Conservation (phyloP, 1,140 invertebrate genomes). For the Wasmannia auropunctata region DNA sequence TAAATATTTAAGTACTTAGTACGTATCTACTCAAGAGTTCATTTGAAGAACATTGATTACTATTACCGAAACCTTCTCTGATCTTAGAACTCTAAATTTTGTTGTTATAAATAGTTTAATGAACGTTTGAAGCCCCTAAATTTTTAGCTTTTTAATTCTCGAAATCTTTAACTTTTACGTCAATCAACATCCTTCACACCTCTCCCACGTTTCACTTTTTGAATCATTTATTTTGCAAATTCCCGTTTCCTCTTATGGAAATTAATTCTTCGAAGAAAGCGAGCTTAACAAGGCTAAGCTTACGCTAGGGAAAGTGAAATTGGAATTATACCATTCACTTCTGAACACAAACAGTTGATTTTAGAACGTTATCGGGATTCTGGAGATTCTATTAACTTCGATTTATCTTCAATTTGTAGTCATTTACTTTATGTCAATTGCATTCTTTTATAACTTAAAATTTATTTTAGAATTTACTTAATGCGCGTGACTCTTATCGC, state of each 20-base stretch:
- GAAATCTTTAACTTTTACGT: background rate
- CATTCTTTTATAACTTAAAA: background rate
- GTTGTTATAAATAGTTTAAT: slow-evolving; percentile 14
- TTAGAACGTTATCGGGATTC: background rate
- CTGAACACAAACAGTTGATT: background rate
- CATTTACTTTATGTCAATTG: background rate
- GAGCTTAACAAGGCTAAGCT: background rate
- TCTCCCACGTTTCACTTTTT: background rate
- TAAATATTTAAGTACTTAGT: slow-evolving; percentile 11
- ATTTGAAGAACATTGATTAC: slow-evolving; percentile 20
- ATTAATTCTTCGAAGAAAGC: background rate
- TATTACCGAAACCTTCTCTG: background rate
- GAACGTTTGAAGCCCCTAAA: slow-evolving; percentile 4
- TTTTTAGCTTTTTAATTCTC: slow-evolving; percentile 22
- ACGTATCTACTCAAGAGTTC: slow-evolving; percentile 4
- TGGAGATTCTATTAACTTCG: background rate
- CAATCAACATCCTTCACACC: background rate
- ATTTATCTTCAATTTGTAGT: background rate
- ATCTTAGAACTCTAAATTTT: slow-evolving; percentile 23
- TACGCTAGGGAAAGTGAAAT: background rate
- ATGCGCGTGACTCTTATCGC: background rate
- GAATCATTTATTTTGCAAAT: background rate
- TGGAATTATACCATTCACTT: background rate
- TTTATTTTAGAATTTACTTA: background rate
- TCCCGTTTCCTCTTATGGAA: background rate